A percentile compares a stretch with the other conserved stretches of the same genome.
phyloP scores from a whole-genome alignment of 2,113 vertebrate genomes.

The Indri indri region DNA sequence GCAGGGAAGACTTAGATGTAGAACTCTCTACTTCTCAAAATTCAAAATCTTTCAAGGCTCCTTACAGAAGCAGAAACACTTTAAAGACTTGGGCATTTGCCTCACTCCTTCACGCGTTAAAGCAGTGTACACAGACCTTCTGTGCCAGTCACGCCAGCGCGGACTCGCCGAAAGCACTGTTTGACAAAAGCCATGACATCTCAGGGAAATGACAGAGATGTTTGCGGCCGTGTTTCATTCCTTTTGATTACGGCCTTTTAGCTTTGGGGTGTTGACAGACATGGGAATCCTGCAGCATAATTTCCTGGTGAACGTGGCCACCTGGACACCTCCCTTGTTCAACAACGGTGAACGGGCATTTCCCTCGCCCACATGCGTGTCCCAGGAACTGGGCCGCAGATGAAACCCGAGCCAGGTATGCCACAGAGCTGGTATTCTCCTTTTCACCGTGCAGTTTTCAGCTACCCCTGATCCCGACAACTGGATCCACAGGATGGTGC shows the following conservation, averaged over 20 bases:
- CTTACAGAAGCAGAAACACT: not conserved
- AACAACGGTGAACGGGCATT: not conserved
- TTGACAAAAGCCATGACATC: slow-evolving; percentile 36
- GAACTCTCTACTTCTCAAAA: not conserved
- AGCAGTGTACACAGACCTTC: not conserved
- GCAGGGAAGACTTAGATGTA: not conserved
- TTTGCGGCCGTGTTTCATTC: slow-evolving; percentile 29
- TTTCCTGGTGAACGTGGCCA: slow-evolving; percentile 50
- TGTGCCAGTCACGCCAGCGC: not conserved
- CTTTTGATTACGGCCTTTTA: slow-evolving; percentile 35
- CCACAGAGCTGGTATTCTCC: slow-evolving; percentile 26
- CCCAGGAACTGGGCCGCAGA: not conserved
- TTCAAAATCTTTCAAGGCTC: not conserved
- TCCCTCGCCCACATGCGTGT: not conserved
- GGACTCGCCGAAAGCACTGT: not conserved
- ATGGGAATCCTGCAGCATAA: not conserved
- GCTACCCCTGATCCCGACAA: slow-evolving; percentile 52
- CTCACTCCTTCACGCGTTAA: not conserved
- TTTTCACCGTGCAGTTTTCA: slow-evolving; percentile 57
- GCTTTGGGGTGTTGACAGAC: not conserved
- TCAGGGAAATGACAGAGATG: not conserved
- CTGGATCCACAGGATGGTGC: slow-evolving; percentile 12
- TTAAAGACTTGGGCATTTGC: not conserved
- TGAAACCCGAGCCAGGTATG: not conserved
- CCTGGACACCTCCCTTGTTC: slow-evolving; percentile 22